Evolutionary conservation across 2,888 invertebrate species (phyloP).

Genomic region (Osmoderma eremita): DNA sequence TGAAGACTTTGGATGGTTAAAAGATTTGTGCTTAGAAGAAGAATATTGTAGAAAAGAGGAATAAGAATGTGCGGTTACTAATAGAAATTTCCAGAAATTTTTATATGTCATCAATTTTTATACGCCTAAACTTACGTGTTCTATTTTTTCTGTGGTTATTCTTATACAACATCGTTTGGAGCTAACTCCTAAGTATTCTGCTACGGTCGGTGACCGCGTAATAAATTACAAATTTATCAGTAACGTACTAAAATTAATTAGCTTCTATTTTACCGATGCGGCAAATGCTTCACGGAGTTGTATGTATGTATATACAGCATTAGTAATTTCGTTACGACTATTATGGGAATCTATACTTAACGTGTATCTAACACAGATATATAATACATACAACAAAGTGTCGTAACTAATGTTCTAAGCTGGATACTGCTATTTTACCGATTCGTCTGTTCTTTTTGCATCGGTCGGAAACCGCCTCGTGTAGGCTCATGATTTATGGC

Average conservation of each 20-base stretch:
- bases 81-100: too few species aligned
- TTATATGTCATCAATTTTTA: conserved; percentile 4
- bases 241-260: conserved; percentile 34
- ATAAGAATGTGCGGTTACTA: too few species aligned
- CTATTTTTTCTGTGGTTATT: conserved; percentile 2
- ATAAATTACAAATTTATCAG: conserved; percentile 35
- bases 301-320: too few species aligned
- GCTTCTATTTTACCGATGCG: conserved; percentile 21
- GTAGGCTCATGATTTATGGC: conserved; percentile 41
- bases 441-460: conserved; percentile 25
- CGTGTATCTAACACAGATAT: background rate
- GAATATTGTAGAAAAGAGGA: too few species aligned
- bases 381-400: conserved; percentile 11
- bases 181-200: conserved; percentile 7
- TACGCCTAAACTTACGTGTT: background rate
- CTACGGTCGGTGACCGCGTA: conserved; percentile 11
- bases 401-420: conserved; percentile 28
- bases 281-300: conserved; percentile 9
- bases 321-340: conserved; percentile 15
- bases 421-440: conserved; percentile 33
- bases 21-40: too few species aligned
- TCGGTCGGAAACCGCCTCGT: conserved; percentile 31
- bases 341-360: background rate
- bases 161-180: background rate
- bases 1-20: too few species aligned